These are phyloP conservation scores for Amazona vittata DNA, from an alignment of 2,113 vertebrate species.

Conservation along the genomic window DNA sequence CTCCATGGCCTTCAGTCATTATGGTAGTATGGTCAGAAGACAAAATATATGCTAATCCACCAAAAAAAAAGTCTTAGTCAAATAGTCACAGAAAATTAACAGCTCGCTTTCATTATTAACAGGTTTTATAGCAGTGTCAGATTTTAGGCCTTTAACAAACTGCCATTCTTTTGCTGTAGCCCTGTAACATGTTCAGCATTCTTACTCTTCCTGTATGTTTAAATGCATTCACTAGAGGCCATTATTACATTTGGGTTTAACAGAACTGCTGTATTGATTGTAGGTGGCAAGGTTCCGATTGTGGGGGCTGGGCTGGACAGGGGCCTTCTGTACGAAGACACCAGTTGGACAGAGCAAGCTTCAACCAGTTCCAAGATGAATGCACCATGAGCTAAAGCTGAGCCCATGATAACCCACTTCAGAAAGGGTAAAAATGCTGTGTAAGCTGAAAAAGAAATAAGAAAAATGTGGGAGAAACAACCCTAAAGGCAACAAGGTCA, in stretches of 20 bases:
- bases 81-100: background rate
- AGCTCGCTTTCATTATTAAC: background rate
- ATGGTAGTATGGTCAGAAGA: background rate
- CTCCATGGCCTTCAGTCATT: background rate
- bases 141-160: background rate
- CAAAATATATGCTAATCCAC: background rate
- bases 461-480: background rate
- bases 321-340: background rate
- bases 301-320: background rate
- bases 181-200: background rate
- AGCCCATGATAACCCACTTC: background rate
- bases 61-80: background rate
- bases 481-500: background rate
- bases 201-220: background rate
- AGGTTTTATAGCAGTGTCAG: background rate
- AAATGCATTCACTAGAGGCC: background rate
- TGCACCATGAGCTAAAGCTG: background rate
- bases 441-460: background rate
- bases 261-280: background rate
- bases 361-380: background rate
- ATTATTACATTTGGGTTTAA: background rate
- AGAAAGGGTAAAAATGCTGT: background rate
- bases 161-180: background rate
- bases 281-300: background rate
- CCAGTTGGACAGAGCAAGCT: background rate